Evolutionary conservation across 2,797 vertebrate species (phyloP).

Genomic region (Falco peregrinus): DNA sequence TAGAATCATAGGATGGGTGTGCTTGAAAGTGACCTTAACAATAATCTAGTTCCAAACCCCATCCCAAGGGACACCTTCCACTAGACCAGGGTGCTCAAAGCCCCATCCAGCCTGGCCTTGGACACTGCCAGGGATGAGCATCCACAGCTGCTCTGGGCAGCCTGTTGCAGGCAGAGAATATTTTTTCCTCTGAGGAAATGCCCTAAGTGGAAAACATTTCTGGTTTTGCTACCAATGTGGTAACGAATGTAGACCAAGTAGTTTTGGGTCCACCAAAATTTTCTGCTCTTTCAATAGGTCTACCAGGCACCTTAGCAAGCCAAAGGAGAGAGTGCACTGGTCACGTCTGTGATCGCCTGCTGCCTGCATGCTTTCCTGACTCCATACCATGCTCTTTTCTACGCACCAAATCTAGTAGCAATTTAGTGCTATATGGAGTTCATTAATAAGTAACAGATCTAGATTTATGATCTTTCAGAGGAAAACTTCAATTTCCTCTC

Average conservation of each 20-base stretch:
- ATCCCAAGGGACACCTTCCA: no score
- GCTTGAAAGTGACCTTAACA: no score
- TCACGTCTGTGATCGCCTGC: fast-evolving
- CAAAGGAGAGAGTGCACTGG: background rate
- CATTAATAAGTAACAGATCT: slow-evolving; percentile 64
- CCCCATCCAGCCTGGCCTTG: no score
- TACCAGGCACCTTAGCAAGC: background rate
- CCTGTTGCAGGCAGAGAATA: background rate
- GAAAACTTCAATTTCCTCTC: slow-evolving; percentile 66
- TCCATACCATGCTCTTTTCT: background rate
- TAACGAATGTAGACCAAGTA: background rate
- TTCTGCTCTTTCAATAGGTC: background rate
- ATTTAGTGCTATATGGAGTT: background rate
- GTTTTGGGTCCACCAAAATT: background rate
- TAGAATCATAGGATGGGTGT: no score
- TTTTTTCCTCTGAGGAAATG: background rate
- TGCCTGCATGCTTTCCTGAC: background rate
- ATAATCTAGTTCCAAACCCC: no score
- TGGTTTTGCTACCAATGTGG: background rate
- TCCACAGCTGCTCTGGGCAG: no score
- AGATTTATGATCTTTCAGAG: slow-evolving; percentile 47
- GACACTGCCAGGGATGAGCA: no score
- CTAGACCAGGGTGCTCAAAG: no score
- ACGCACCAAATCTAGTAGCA: background rate
- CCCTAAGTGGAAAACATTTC: background rate